Percentiles rank a stretch among this genome's conserved stretches.
Conservation (phyloP, 2,797 vertebrate genomes). For the Pseudochirops corinnae region DNA sequence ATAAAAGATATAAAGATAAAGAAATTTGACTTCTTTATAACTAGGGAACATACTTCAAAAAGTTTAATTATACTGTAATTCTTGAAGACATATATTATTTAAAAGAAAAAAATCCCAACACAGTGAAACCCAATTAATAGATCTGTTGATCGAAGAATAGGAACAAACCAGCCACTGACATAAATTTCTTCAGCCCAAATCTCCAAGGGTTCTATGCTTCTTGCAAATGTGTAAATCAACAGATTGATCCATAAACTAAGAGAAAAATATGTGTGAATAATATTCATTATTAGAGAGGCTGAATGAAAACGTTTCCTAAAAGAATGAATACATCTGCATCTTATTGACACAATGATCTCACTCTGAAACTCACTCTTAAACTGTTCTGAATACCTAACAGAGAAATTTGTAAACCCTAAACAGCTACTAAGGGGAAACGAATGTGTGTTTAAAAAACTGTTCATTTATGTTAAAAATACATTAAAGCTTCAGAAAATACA, state of each 20-base stretch:
- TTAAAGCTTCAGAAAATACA: conserved; percentile 12
- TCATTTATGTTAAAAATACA: conserved; percentile 24
- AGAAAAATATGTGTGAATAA: conserved; percentile 22
- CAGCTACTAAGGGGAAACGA: conserved; percentile 28
- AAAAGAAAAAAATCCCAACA: conserved; percentile 54
- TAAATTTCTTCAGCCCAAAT: conserved; percentile 47
- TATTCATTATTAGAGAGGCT: background rate
- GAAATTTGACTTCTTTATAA: conserved; percentile 60
- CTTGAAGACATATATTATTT: conserved; percentile 61
- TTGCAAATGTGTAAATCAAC: conserved; percentile 26
- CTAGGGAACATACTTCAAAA: conserved; percentile 71
- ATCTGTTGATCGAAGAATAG: conserved; percentile 30
- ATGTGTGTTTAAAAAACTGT: background rate
- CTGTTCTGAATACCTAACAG: conserved; percentile 44
- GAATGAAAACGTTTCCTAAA: conserved; percentile 46
- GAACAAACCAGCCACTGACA: conserved; percentile 30
- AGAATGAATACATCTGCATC: conserved; percentile 20
- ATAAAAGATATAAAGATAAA: conserved; percentile 73
- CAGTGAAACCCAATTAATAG: conserved; percentile 57
- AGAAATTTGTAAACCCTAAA: conserved; percentile 49
- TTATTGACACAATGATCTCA: conserved; percentile 19
- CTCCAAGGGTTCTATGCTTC: conserved; percentile 24
- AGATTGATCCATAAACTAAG: background rate
- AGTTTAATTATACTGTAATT: conserved; percentile 59
- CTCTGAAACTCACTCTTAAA: conserved; percentile 1